A percentile compares a stretch with the other conserved stretches of the same genome.
These are phyloP conservation scores for Drosophila paulistorum DNA, from an alignment of 1,140 invertebrate species.

Conservation along the genomic window DNA sequence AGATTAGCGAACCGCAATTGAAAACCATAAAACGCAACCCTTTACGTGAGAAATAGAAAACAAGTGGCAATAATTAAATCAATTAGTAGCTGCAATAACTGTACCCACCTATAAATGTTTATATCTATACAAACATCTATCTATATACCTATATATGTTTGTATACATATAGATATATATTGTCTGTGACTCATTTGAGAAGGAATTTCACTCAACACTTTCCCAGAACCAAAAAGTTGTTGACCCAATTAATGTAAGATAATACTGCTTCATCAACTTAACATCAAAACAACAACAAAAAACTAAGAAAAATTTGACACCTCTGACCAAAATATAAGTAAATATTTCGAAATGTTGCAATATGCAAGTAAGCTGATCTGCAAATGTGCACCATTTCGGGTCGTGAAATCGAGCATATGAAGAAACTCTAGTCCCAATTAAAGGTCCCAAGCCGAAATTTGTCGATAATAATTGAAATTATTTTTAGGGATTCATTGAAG, in stretches of 20 bases:
- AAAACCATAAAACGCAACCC: constrained; percentile 9
- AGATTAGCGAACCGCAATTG: constrained; percentile 31
- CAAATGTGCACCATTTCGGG: neutral
- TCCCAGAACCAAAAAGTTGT: constrained; percentile 49
- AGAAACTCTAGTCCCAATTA: too few relatives aligned
- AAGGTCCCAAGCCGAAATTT: neutral
- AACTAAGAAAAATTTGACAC: constrained; percentile 39
- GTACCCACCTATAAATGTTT: neutral
- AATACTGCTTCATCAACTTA: constrained; percentile 34
- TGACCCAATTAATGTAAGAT: constrained; percentile 64
- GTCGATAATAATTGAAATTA: too few relatives aligned
- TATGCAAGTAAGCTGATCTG: too few relatives aligned
- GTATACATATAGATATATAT: too few relatives aligned
- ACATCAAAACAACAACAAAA: too few relatives aligned
- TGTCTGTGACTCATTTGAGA: constrained; percentile 52
- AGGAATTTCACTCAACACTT: constrained; percentile 29
- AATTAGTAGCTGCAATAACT: constrained; percentile 27
- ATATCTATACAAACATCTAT: neutral
- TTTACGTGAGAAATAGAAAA: constrained; percentile 28
- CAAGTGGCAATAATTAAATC: constrained; percentile 42
- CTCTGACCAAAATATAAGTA: constrained; percentile 19
- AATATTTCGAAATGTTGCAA: constrained; percentile 29
- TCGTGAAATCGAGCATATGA: too few relatives aligned
- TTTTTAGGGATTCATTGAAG: too few relatives aligned
- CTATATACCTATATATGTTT: too few relatives aligned